A percentile compares a stretch with the other conserved stretches of the same genome.
phyloP scores from a whole-genome alignment of 1,140 invertebrate genomes.

The Drosophila parvula region DNA sequence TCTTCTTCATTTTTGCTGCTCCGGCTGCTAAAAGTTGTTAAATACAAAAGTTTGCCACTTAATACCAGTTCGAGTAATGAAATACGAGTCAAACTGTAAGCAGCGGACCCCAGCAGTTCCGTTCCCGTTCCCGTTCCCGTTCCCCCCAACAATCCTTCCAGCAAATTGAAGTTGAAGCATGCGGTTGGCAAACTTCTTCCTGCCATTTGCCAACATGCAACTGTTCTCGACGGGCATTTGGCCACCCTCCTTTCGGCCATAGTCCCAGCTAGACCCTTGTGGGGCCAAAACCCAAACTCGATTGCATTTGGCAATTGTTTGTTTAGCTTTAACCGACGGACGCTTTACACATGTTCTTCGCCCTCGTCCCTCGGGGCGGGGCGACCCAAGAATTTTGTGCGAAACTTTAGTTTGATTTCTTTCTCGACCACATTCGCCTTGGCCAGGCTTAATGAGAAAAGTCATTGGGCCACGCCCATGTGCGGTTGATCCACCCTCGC shows the following conservation, averaged over 20 bases:
- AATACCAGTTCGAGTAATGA: constrained; percentile 82
- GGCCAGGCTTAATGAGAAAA: constrained; percentile 74
- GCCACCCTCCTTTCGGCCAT: neutral
- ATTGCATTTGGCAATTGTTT: constrained; percentile 74
- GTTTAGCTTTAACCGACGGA: constrained; percentile 70
- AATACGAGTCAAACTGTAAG: constrained; percentile 70
- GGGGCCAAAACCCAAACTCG: constrained; percentile 33
- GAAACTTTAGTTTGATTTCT: constrained; percentile 69
- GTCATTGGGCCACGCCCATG: constrained; percentile 58
- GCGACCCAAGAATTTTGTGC: constrained; percentile 41
- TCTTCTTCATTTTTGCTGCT: constrained; percentile 71
- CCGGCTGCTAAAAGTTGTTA: constrained; percentile 79
- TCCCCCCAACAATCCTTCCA: constrained; percentile 24
- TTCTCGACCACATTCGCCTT: constrained; percentile 61
- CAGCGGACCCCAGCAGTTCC: constrained; percentile 11
- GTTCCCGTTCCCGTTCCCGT: neutral
- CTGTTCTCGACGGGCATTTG: constrained; percentile 42
- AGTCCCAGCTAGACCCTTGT: too few relatives aligned
- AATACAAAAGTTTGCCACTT: constrained; percentile 82
- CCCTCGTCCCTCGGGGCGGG: neutral
- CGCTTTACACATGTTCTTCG: constrained; percentile 68
- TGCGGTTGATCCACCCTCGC: constrained; percentile 29
- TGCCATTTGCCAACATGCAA: constrained; percentile 70
- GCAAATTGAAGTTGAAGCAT: constrained; percentile 81
- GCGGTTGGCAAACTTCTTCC: constrained; percentile 73